These are phyloP conservation scores for Eupeodes corollae DNA, from an alignment of 1,140 invertebrate genomes.

Conservation along the genomic window DNA sequence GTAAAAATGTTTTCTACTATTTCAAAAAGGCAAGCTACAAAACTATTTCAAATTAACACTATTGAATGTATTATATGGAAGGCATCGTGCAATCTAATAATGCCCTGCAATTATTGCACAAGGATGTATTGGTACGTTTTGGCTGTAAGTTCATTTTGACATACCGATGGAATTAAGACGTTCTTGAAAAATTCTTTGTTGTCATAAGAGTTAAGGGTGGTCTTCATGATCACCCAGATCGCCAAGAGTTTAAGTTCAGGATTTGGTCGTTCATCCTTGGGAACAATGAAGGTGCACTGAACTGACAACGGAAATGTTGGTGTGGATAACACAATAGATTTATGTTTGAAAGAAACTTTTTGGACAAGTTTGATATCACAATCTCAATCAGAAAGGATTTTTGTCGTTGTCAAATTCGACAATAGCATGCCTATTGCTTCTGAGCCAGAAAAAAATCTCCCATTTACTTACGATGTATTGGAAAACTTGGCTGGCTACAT, in stretches of 20 bases:
- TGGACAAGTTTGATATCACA: not conserved
- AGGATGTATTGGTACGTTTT: too few relatives aligned
- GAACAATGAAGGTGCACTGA: conserved; percentile 7
- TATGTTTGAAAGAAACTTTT: not conserved
- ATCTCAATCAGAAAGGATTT: not conserved
- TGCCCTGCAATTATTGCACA: not conserved
- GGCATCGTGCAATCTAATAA: not conserved
- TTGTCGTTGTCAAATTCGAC: not conserved
- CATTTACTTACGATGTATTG: too few relatives aligned
- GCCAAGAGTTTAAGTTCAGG: conserved; percentile 1
- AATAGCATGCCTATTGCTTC: too few relatives aligned
- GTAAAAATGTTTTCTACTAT: conserved; percentile 1
- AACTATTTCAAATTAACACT: not conserved
- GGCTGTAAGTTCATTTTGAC: conserved; percentile 14
- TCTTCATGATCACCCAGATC: conserved; percentile 3
- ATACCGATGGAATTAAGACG: conserved; percentile 18
- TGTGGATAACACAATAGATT: not conserved
- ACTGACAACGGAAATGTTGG: conserved; percentile 6
- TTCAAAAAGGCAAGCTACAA: conserved; percentile 4
- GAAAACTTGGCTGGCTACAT: not conserved
- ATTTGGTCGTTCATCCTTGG: conserved; percentile 6
- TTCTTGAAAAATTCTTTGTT: conserved; percentile 20
- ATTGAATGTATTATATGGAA: not conserved
- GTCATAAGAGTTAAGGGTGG: conserved; percentile 12
- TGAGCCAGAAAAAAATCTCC: too few relatives aligned